Evolutionary conservation across 2,888 invertebrate species (phyloP).

Genomic region (Pammene aurita): DNA sequence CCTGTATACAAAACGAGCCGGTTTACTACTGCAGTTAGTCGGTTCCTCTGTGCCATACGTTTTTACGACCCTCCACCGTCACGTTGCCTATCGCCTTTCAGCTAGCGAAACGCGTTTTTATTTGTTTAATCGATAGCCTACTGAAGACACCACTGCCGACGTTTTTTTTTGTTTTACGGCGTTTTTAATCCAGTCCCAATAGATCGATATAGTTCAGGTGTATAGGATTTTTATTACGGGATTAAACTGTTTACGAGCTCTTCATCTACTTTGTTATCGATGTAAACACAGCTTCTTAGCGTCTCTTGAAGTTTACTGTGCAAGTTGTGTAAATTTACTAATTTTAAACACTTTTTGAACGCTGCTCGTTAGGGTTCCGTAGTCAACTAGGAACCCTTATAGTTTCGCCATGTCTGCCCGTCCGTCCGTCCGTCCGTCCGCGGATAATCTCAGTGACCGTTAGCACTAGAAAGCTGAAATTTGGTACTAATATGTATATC

Average conservation of each 20-base stretch:
- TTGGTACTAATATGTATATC: too few relatives aligned
- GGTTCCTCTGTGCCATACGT: constrained; percentile 80
- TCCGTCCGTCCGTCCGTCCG: too few relatives aligned
- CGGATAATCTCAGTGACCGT: too few relatives aligned
- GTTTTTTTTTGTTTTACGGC: constrained; percentile 76
- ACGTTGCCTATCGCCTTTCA: constrained; percentile 79
- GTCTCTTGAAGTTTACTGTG: constrained; percentile 62
- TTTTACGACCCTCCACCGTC: constrained; percentile 79
- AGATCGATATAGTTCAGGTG: constrained; percentile 75
- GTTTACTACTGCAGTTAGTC: constrained; percentile 80
- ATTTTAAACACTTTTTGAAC: constrained; percentile 60
- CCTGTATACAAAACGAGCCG: constrained; percentile 78
- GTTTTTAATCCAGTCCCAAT: constrained; percentile 72
- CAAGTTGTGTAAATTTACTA: constrained; percentile 61
- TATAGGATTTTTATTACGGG: constrained; percentile 75
- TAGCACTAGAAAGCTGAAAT: too few relatives aligned
- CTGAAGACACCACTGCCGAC: constrained; percentile 72
- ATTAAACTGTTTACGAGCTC: constrained; percentile 79
- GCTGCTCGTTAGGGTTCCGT: too few relatives aligned
- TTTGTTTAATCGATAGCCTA: constrained; percentile 82
- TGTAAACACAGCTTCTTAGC: constrained; percentile 63
- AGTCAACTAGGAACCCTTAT: too few relatives aligned
- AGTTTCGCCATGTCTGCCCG: too few relatives aligned
- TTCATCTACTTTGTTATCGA: constrained; percentile 75
- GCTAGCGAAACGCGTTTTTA: constrained; percentile 79